Evolutionary conservation across 2,797 vertebrate species (phyloP), one percentile per base, ranked within the genome.

Genomic region (Premnoplex brunnescens): DNA sequence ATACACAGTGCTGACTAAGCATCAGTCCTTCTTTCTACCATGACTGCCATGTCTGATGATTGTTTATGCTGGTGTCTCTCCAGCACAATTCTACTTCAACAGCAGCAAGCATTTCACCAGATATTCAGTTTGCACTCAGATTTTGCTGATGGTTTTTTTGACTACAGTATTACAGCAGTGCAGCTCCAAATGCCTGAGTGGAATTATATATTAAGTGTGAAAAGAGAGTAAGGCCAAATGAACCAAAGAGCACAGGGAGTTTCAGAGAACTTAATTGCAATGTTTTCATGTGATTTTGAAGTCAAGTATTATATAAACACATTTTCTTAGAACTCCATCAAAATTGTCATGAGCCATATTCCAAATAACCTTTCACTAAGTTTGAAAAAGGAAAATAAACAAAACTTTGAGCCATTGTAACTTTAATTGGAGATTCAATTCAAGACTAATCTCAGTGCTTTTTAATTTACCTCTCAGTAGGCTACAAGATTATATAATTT

Each of bases 401-500:
- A 90, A n/a, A 48, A 64, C 15, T 72, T 92, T 28, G 24, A 74
- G 41, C n/a, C 79, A 75, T 12, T n/a, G 27, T 17, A 83, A 68
- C 32, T 75, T 75, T 49, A 88, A 80, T 19, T 77, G 74, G 26
- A 77, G 18, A 89, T 66, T 89, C 60, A 68, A 52, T 59, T 69
- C 2, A 6, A 84, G 76, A 81, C 56, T 83, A 92, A 79, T 55
- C 79, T 83, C 62, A 48, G 58, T 59, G 58, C n/a, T 82, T 89
- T 92, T 78, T 73, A 84, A 94, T 93, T 91, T 94, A 75, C 66
- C 93, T 92, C 85, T 93, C 91, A 92, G 76, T 89, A 69, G 85
- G 64, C 34, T 80, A 54, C 43, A 72, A 85, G n/a, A 18, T 24
- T 80, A 63, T 51, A n/a, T 69, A 46, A 81, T 44, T 75, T 58